A percentile compares a stretch with the other conserved stretches of the same genome.
These are phyloP conservation scores for Clepsis dumicolana DNA, from an alignment of 2,888 invertebrate genomes.

Conservation along the genomic window DNA sequence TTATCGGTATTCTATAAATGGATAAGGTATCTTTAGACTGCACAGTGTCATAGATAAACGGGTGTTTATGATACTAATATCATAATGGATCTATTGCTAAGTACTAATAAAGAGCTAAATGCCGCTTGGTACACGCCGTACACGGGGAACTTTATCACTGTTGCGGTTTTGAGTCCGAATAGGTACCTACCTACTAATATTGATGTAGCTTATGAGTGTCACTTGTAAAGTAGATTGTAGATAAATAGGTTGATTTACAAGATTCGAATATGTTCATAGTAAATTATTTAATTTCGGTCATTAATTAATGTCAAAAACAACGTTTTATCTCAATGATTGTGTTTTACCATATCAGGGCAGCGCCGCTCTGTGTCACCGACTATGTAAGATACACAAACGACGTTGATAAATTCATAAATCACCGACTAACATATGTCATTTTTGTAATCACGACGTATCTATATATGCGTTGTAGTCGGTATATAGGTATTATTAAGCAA, in stretches of 20 bases:
- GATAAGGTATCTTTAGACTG: conserved; percentile 59
- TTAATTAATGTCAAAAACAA: neutral
- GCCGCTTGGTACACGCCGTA: conserved; percentile 17
- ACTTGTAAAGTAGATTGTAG: neutral
- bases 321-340: neutral
- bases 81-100: conserved; percentile 58
- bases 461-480: conserved; percentile 46
- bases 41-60: conserved; percentile 53
- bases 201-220: neutral
- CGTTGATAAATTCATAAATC: conserved; percentile 50
- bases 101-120: conserved; percentile 34
- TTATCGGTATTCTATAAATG: conserved; percentile 52
- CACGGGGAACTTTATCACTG: conserved; percentile 13
- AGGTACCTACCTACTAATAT: no score
- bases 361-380: neutral
- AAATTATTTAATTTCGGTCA: neutral
- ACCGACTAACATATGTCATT: conserved; percentile 57
- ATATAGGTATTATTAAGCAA: conserved; percentile 69
- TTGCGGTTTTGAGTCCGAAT: neutral
- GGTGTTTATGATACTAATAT: conserved; percentile 40
- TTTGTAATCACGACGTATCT: conserved; percentile 60
- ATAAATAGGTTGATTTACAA: neutral
- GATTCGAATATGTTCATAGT: neutral
- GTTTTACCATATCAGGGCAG: neutral
- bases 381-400: conserved; percentile 14